phyloP scores from a whole-genome alignment of 2,888 invertebrate species.

The Callyntrura guangdongensis region DNA sequence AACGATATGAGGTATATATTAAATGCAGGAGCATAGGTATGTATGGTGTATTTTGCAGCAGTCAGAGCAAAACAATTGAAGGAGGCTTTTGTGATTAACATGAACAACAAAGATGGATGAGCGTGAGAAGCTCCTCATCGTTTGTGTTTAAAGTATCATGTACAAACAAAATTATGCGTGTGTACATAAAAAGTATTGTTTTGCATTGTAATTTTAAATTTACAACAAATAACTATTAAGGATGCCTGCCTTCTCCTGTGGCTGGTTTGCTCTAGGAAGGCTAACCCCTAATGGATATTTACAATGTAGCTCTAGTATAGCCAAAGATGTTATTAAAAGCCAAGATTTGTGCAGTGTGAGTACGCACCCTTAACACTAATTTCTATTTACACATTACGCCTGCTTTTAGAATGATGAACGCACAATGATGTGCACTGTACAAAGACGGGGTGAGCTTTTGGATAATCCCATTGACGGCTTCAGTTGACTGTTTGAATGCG shows the following conservation, averaged over 20 bases:
- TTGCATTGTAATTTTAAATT: slow-evolving; percentile 22
- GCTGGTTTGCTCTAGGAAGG: slow-evolving; percentile 20
- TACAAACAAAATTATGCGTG: neutral
- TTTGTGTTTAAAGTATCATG: neutral
- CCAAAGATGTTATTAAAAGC: neutral
- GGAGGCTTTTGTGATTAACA: neutral
- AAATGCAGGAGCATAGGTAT: too few relatives aligned
- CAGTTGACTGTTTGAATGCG: slow-evolving; percentile 65
- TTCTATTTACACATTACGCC: slow-evolving; percentile 27
- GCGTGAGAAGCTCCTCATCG: slow-evolving; percentile 55
- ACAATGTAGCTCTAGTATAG: slow-evolving; percentile 4
- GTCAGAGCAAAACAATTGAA: slow-evolving; percentile 26
- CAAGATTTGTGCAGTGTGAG: neutral
- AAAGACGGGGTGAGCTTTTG: slow-evolving; percentile 54
- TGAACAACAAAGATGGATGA: slow-evolving; percentile 2
- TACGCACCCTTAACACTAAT: neutral
- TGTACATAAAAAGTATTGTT: neutral
- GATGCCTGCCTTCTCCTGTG: neutral
- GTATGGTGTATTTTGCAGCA: neutral
- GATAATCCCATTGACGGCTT: slow-evolving; percentile 53
- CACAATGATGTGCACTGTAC: neutral
- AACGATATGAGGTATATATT: neutral
- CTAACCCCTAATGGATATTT: slow-evolving; percentile 3
- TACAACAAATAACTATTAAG: slow-evolving; percentile 6
- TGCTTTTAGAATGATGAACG: neutral